Evolutionary conservation across 2,797 vertebrate species (phyloP).

Genomic region (Myripristis murdjan): DNA sequence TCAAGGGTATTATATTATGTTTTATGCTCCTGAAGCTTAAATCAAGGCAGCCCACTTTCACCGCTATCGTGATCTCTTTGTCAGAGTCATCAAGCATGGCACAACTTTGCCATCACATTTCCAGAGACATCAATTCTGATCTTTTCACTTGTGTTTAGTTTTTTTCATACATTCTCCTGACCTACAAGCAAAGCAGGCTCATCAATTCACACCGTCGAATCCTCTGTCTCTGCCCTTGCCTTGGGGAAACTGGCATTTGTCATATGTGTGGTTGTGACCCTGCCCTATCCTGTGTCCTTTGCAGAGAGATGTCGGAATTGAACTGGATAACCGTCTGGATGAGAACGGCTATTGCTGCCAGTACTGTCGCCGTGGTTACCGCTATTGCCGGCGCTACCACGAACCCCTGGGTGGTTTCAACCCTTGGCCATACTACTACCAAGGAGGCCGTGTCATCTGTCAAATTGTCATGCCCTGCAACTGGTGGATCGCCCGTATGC

Average conservation of each 20-base stretch:
- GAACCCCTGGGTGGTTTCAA: conserved; percentile 94
- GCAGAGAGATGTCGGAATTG: conserved; percentile 92
- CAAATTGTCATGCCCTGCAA: conserved; percentile 97
- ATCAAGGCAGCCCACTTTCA: conserved; percentile 68
- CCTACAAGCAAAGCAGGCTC: conserved; percentile 60
- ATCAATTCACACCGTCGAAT: conserved; percentile 63
- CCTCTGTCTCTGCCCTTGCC: conserved; percentile 62
- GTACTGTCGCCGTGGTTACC: conserved; percentile 92
- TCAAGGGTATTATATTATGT: conserved; percentile 81
- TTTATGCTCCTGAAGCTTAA: conserved; percentile 75
- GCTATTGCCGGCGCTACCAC: conserved; percentile 92
- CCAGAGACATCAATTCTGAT: conserved; percentile 59
- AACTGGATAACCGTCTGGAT: conserved; percentile 93
- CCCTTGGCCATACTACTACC: conserved; percentile 97
- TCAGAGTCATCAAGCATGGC: conserved; percentile 64
- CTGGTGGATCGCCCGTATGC: conserved; percentile 98
- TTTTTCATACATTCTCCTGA: conserved; percentile 64
- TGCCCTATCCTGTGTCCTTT: conserved; percentile 67
- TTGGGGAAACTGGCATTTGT: conserved; percentile 71
- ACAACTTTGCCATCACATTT: conserved; percentile 61
- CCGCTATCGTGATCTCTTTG: conserved; percentile 71
- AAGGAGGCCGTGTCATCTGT: conserved; percentile 94
- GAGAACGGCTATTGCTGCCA: conserved; percentile 93
- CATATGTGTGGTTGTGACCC: conserved; percentile 69
- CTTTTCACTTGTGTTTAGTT: conserved; percentile 60